Evolutionary conservation across 2,888 invertebrate genomes (phyloP), one percentile per base, ranked within the genome.

Genomic region (Dynastes hyllus): DNA sequence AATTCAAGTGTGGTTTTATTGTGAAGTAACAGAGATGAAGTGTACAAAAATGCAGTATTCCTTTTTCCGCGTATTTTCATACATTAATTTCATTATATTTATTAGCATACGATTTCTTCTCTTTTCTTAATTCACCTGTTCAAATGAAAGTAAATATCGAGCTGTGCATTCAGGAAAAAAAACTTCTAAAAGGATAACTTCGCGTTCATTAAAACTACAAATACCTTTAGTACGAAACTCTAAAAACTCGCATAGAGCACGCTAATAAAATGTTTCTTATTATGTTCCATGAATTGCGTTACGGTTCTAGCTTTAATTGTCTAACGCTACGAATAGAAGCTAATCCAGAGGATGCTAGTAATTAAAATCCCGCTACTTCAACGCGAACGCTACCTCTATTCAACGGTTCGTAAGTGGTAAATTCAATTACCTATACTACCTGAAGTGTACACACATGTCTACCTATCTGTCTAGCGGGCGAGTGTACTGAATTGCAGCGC

Each of bases 291-390:
- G 9, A 13, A 13, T 2, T 29, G 11, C 32, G 27, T 63, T 63
- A 63, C 27, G 27, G 32, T 63, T 69, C 27, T 69, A 69, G 69
- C 16, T 27, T 53, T 51, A 69, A 69, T 69, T 69, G 51, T 50
- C 51, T 51, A 51, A 63, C 11, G 51, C 27, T 22, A 51, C 50
- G 29, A 50, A 53, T 40, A 51, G 69, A 69, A 51, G 40, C 51
- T 69, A 69, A 69, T 69, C 32, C 51, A 51, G 13, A 51, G 27
- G 69, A 22, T 11, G 51, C 45, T 29, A 29, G 69, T 51, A 69
- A 69, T 69, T 69, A 69, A 69, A 69, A 69, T 69, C 51, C 51
- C 27, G 69, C 69, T 69, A 69, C 51, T 69, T 69, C 27, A 69
- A 51, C 69, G 69, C 29, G 51, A 51, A 69, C 40, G 29, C 51